A percentile compares a stretch with the other conserved stretches of the same genome.
Evolutionary conservation across 2,888 invertebrate genomes (phyloP).

Genomic region (Amphipoea lucens): DNA sequence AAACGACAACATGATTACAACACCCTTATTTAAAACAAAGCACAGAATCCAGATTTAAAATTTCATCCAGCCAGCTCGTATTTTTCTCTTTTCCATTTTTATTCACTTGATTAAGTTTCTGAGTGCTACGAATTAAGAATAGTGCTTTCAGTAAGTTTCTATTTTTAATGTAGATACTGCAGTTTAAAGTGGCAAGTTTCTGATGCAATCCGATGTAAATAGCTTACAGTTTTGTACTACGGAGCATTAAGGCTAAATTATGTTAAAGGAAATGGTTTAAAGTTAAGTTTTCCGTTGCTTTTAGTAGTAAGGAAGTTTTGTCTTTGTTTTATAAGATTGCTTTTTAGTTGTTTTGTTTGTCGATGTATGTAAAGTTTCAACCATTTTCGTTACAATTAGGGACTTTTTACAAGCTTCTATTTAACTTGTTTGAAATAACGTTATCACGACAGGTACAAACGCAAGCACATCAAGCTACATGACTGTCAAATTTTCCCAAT

Average conservation of each 20-base stretch:
- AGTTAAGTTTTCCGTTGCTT: constrained; percentile 53
- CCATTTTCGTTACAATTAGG: background rate
- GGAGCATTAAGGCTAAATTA: constrained; percentile 54
- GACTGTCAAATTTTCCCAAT: too few relatives aligned
- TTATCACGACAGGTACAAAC: background rate
- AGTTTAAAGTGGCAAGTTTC: constrained; percentile 67
- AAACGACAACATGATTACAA: constrained; percentile 10
- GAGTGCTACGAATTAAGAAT: constrained; percentile 64
- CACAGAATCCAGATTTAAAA: constrained; percentile 48
- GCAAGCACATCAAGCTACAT: too few relatives aligned
- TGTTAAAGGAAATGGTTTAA: constrained; percentile 55
- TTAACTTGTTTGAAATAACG: background rate
- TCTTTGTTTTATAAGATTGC: constrained; percentile 30
- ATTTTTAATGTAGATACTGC: constrained; percentile 70
- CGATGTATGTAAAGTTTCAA: background rate
- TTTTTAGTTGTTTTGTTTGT: constrained; percentile 11
- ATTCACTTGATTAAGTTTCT: constrained; percentile 62
- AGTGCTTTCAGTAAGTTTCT: constrained; percentile 60
- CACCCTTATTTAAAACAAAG: constrained; percentile 34
- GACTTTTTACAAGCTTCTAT: background rate
- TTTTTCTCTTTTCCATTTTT: constrained; percentile 61
- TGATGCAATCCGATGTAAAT: constrained; percentile 70
- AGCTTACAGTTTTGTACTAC: constrained; percentile 66
- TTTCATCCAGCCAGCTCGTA: constrained; percentile 35
- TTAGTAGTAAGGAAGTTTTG: constrained; percentile 27